These are phyloP conservation scores for Petrocephalus schoutedeni DNA, from an alignment of 2,797 vertebrate genomes.

Conservation along the genomic window DNA sequence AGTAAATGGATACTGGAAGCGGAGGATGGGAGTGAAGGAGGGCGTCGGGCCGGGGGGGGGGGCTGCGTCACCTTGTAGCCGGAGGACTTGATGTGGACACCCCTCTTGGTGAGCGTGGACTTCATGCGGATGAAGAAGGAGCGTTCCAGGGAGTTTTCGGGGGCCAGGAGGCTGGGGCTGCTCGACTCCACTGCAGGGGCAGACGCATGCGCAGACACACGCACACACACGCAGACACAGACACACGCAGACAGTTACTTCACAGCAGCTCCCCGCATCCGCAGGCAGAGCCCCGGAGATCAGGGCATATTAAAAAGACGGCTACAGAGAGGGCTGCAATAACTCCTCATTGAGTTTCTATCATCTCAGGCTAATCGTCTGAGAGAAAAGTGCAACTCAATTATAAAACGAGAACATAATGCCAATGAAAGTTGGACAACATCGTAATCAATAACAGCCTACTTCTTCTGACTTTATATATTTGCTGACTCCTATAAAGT, in stretches of 20 bases:
- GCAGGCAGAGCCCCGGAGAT: constrained; percentile 36
- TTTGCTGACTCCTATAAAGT: background rate
- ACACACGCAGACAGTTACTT: constrained; percentile 33
- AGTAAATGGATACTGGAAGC: background rate
- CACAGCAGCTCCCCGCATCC: constrained; percentile 35
- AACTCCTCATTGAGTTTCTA: constrained; percentile 45
- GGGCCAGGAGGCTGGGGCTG: constrained; percentile 84
- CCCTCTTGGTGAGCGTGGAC: constrained; percentile 96
- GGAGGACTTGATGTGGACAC: constrained; percentile 98
- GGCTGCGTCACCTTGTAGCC: constrained; percentile 83
- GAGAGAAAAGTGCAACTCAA: constrained; percentile 41
- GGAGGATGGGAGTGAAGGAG: background rate
- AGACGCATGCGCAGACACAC: constrained; percentile 30
- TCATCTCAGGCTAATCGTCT: constrained; percentile 37
- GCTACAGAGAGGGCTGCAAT: constrained; percentile 30
- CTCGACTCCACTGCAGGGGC: constrained; percentile 81
- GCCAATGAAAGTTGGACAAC: constrained; percentile 45
- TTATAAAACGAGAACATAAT: constrained; percentile 30
- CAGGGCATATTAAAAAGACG: constrained; percentile 25
- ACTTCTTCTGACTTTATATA: background rate
- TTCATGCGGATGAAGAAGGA: constrained; percentile 99
- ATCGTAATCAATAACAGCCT: constrained; percentile 36
- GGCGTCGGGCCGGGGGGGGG: background rate
- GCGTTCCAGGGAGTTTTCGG: constrained; percentile 86
- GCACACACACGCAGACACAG: background rate